A percentile compares a stretch with the other conserved stretches of the same genome.
Evolutionary conservation across 2,797 vertebrate species (phyloP).

Genomic region (Coracias cyanogaster): DNA sequence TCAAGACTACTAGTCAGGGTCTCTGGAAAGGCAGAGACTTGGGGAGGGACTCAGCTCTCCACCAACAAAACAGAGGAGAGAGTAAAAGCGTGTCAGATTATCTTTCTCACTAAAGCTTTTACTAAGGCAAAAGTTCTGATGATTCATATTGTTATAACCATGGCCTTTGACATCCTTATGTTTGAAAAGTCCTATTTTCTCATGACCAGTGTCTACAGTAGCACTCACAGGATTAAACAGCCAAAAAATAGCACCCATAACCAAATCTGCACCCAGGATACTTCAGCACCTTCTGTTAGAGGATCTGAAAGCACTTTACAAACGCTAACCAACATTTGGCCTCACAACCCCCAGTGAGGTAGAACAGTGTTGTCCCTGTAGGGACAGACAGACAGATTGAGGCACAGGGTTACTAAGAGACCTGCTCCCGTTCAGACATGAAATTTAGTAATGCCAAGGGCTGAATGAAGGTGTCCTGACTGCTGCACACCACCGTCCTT

Average conservation of each 20-base stretch:
- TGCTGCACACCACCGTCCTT: neutral
- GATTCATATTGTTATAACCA: neutral
- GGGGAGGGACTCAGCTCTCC: neutral
- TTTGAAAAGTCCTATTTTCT: neutral
- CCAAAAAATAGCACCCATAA: constrained; percentile 44
- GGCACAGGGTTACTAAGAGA: constrained; percentile 75
- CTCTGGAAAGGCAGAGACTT: neutral
- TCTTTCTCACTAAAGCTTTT: neutral
- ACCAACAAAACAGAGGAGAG: constrained; percentile 7
- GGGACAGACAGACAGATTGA: constrained; percentile 67
- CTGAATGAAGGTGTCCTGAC: neutral
- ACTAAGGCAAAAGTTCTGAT: neutral
- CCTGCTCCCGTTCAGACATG: constrained; percentile 61
- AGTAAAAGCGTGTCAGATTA: neutral
- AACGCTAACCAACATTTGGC: constrained; percentile 40
- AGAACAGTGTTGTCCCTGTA: constrained; percentile 62
- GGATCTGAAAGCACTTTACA: constrained; percentile 60
- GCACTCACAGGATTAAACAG: constrained; percentile 14
- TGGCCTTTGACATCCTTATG: constrained; percentile 1
- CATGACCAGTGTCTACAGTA: neutral
- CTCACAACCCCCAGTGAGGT: constrained; percentile 73
- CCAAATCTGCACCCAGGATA: constrained; percentile 49
- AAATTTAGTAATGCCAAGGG: constrained; percentile 34
- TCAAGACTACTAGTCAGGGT: neutral
- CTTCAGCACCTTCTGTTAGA: constrained; percentile 56